These are phyloP conservation scores for Belonocnema kinseyi DNA, from an alignment of 1,140 invertebrate species.

Conservation along the genomic window DNA sequence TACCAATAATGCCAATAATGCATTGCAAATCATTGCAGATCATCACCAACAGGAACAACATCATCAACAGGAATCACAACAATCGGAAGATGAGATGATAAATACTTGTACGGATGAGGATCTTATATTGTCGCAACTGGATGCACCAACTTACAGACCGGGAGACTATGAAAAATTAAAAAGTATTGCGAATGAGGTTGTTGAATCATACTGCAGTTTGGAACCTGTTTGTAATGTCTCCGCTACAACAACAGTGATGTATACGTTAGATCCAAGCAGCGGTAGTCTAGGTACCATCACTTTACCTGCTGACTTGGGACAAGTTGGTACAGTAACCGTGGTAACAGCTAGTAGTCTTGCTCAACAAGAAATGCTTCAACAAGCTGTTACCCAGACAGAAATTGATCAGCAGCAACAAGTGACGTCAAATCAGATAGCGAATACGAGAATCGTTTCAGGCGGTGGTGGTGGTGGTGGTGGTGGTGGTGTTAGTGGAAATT, in stretches of 20 bases:
- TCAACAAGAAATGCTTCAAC: conserved; percentile 63
- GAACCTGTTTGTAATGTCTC: conserved; percentile 77
- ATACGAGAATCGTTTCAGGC: neutral
- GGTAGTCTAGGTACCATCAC: conserved; percentile 72
- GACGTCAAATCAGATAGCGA: conserved; percentile 2
- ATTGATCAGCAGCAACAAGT: conserved; percentile 49
- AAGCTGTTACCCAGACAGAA: conserved; percentile 66
- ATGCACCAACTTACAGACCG: conserved; percentile 76
- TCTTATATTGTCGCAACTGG: conserved; percentile 83
- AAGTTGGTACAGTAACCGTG: conserved; percentile 71
- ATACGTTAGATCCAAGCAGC: conserved; percentile 70
- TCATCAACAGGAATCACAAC: conserved; percentile 73
- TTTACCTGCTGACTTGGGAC: conserved; percentile 67
- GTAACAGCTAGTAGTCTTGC: conserved; percentile 59
- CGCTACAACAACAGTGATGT: conserved; percentile 73
- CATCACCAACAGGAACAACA: conserved; percentile 72
- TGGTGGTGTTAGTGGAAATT: neutral
- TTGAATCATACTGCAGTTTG: conserved; percentile 84
- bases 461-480: neutral
- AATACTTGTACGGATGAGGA: conserved; percentile 84
- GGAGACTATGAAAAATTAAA: conserved; percentile 73
- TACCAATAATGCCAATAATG: conserved; percentile 46
- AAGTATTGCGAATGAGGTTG: conserved; percentile 85
- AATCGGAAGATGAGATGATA: conserved; percentile 79
- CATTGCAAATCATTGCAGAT: conserved; percentile 57